A percentile compares a stretch with the other conserved stretches of the same genome.
Evolutionary conservation across 2,888 invertebrate species (phyloP).

Genomic region (Diploptera punctata): DNA sequence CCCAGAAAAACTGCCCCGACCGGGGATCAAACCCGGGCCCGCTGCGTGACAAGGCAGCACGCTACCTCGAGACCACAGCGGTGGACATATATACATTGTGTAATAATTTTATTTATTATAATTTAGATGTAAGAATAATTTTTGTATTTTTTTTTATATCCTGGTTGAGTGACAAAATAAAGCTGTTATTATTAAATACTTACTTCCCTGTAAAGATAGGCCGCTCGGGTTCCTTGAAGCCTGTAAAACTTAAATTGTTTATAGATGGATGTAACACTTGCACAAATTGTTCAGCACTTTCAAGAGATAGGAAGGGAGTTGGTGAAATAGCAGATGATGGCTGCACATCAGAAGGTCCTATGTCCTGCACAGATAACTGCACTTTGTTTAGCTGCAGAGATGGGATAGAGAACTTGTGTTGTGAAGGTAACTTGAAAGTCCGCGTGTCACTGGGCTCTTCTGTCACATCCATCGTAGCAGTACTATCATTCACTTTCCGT

Average conservation of each 20-base stretch:
- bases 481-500: slow-evolving; percentile 34
- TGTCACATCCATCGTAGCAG: slow-evolving; percentile 40
- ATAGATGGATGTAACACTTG: slow-evolving; percentile 52
- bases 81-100: too few species aligned
- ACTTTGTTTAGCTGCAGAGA: background rate
- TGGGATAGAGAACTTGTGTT: background rate
- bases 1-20: too few species aligned
- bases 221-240: background rate
- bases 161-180: too few species aligned
- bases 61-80: too few species aligned
- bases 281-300: slow-evolving; percentile 47
- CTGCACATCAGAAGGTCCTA: slow-evolving; percentile 31
- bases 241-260: slow-evolving; percentile 53
- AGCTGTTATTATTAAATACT: too few species aligned
- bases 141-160: too few species aligned
- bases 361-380: slow-evolving; percentile 11
- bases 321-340: slow-evolving; percentile 49
- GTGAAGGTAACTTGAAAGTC: background rate
- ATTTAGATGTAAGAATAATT: too few species aligned
- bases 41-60: too few species aligned
- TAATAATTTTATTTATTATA: too few species aligned
- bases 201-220: too few species aligned
- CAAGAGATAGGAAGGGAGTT: slow-evolving; percentile 53
- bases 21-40: too few species aligned
- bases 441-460: slow-evolving; percentile 36